A percentile compares a stretch with the other conserved stretches of the same genome.
These are phyloP conservation scores for Notechis scutatus DNA, from an alignment of 2,113 vertebrate species.

Conservation along the genomic window DNA sequence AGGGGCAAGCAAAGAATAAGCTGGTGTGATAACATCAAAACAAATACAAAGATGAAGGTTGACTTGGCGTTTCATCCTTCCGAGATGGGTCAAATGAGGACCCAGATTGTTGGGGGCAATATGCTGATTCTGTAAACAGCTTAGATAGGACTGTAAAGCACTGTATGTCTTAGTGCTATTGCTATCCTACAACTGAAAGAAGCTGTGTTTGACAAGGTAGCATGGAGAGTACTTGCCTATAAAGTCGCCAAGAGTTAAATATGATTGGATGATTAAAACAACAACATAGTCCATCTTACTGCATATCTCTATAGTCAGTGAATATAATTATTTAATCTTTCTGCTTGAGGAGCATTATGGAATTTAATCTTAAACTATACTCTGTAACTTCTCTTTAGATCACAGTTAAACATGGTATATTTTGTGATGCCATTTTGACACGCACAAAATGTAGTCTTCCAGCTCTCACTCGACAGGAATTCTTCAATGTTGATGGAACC, in stretches of 20 bases:
- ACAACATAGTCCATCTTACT: background rate
- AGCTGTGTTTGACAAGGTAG: background rate
- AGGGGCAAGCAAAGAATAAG: background rate
- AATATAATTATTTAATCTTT: conserved; percentile 48
- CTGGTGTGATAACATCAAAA: background rate
- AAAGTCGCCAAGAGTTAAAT: background rate
- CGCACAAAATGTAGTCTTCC: conserved; percentile 71
- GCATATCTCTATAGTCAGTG: conserved; percentile 34
- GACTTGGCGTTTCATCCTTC: no score
- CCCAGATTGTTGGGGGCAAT: no score
- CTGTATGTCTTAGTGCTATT: no score
- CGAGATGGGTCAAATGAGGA: no score
- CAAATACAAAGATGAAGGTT: background rate
- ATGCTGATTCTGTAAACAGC: no score
- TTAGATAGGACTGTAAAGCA: no score
- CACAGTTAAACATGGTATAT: conserved; percentile 72
- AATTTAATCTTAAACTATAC: conserved; percentile 61
- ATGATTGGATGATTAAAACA: background rate
- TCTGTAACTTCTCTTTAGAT: conserved; percentile 70
- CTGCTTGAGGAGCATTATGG: conserved; percentile 57
- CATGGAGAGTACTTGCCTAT: background rate
- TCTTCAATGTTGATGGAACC: conserved; percentile 79
- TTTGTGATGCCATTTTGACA: conserved; percentile 72
- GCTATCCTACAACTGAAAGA: background rate
- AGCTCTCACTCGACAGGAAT: conserved; percentile 76